Evolutionary conservation across 2,113 vertebrate genomes (phyloP), one percentile per base, ranked within the genome.

Genomic region (Alligator sinensis): DNA sequence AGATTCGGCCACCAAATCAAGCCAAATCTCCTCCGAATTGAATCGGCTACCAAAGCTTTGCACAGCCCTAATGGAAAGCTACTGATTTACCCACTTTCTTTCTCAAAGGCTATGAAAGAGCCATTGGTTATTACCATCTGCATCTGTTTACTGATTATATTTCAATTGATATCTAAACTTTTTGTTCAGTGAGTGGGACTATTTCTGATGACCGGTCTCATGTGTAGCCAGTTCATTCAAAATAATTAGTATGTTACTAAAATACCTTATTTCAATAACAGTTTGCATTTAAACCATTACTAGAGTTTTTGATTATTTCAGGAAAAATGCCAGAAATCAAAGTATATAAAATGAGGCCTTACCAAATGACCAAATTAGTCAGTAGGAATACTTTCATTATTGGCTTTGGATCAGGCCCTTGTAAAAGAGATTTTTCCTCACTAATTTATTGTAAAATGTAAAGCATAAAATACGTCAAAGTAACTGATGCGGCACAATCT

Each of bases 221-320:
- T 27, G 34, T 7, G 68, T 30, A 94, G 27, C 4, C n/a, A 18
- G 82, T 70, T 13, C 59, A 61, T 63, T 93, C 60, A 79, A 47
- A 72, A 81, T 22, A 82, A 77, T 25, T 38, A 91, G 86, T 58
- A 77, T 1, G 38, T 25, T 11, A 63, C 57, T 84, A 34, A 92
- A 88, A 82, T 30, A 57, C 11, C 5, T 4, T 9, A 55, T 75
- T 88, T 82, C 82, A 86, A 12, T 91, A 60, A 84, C 3, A 82
- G 30, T 10, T 70, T 63, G 28, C 4, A 1, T 75, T 57, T 86
- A 90, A 77, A 58, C 14, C 47, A 59, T 25, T 93, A 88, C 61
- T 92, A 79, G 11, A 77, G 21, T 11, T 84, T 86, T 92, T 77
- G 86, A 88, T 80, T 89, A 64, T 85, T 90, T 88, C 72, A 77